A percentile compares a stretch with the other conserved stretches of the same genome.
Evolutionary conservation across 2,797 vertebrate species (phyloP).

Genomic region (Cercopithecus neglectus): DNA sequence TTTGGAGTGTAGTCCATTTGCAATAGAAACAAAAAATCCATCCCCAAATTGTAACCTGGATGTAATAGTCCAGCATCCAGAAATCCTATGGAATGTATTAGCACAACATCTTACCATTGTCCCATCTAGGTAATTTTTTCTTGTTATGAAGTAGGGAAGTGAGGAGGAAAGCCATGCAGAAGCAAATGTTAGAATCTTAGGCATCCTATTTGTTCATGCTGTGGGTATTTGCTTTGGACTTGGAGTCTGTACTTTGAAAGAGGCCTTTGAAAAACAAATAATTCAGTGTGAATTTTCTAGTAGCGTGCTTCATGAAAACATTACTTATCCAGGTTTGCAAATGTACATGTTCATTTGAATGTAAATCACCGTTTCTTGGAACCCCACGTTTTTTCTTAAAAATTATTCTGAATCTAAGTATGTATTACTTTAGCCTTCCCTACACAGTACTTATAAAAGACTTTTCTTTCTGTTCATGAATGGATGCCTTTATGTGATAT

Average conservation of each 20-base stretch:
- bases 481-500: conserved; percentile 43
- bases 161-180: neutral
- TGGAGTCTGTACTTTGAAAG: conserved; percentile 59
- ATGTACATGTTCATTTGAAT: conserved; percentile 40
- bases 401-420: neutral
- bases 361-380: conserved; percentile 50
- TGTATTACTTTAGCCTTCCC: conserved; percentile 25
- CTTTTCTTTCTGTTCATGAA: conserved; percentile 28
- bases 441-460: conserved; percentile 18
- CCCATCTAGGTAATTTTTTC: neutral
- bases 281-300: conserved; percentile 53
- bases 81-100: neutral
- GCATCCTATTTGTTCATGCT: neutral
- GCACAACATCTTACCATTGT: neutral
- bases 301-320: neutral
- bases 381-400: conserved; percentile 45
- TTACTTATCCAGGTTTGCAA: conserved; percentile 43
- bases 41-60: neutral
- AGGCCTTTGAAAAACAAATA: conserved; percentile 53
- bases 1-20: neutral
- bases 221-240: conserved; percentile 42
- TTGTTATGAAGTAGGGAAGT: neutral
- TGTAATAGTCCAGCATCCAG: neutral
- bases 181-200: neutral
- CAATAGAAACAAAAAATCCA: conserved; percentile 14